Conservation (phyloP, 2,797 vertebrate genomes). For the Lemur catta region DNA sequence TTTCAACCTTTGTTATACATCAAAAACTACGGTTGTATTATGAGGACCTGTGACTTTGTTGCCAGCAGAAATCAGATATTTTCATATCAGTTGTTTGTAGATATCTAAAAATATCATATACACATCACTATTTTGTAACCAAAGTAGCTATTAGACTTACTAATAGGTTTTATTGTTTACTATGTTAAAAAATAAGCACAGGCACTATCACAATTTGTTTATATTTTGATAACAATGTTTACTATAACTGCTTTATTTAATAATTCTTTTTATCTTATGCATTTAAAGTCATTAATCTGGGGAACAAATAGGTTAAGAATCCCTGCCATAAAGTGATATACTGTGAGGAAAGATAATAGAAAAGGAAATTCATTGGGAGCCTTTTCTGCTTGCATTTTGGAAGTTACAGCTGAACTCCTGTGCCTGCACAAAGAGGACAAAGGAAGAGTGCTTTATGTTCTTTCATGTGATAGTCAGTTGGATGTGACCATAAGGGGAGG, state of each 20-base stretch:
- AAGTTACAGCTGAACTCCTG: background rate
- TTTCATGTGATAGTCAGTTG: background rate
- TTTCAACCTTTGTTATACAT: background rate
- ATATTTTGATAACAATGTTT: background rate
- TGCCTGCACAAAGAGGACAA: accelerated
- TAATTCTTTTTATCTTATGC: background rate
- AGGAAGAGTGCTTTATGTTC: background rate
- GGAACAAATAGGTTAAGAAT: background rate
- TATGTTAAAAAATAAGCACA: background rate
- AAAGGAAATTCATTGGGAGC: background rate
- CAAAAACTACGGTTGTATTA: background rate
- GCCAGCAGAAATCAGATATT: background rate
- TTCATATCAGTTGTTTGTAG: background rate
- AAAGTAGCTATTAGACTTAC: background rate
- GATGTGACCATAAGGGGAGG: background rate
- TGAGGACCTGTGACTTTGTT: background rate
- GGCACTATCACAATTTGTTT: background rate
- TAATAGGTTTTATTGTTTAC: background rate
- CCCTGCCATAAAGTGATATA: background rate
- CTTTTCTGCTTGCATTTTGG: background rate
- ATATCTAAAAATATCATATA: background rate
- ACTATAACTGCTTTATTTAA: background rate
- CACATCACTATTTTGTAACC: background rate
- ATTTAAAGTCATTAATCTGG: background rate
- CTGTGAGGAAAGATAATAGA: background rate